These are phyloP conservation scores for Sinosuthora webbiana DNA, from an alignment of 2,113 vertebrate species.

Conservation along the genomic window DNA sequence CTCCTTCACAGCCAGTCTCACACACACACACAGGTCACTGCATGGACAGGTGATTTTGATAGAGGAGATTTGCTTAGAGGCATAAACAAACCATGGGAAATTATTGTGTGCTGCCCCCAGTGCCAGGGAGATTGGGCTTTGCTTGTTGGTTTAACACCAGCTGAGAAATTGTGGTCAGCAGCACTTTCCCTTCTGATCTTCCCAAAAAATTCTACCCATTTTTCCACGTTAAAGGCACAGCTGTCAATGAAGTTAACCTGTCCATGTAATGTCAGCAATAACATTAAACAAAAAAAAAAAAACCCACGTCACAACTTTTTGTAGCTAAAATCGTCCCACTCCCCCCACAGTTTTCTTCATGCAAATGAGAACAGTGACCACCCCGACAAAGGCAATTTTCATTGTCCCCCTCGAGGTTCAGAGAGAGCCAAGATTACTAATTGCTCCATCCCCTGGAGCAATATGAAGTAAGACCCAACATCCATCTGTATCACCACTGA, in stretches of 20 bases:
- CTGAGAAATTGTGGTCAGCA: neutral
- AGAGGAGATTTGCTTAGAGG: neutral
- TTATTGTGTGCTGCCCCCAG: neutral
- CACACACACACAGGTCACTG: neutral
- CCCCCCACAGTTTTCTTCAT: neutral
- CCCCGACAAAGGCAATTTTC: neutral
- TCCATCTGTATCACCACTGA: neutral
- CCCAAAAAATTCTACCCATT: neutral
- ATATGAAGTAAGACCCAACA: neutral
- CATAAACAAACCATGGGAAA: conserved; percentile 20
- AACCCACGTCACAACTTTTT: neutral
- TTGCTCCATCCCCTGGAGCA: neutral
- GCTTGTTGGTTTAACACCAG: neutral
- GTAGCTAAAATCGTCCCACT: neutral
- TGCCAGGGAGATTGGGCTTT: neutral
- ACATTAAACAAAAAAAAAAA: neutral
- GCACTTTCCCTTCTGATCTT: neutral
- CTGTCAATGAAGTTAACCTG: neutral
- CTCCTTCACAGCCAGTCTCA: neutral
- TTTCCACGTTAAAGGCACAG: neutral
- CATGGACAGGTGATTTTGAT: neutral
- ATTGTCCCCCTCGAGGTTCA: neutral
- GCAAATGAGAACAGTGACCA: neutral
- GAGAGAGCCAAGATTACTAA: neutral
- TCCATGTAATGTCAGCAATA: accelerated